Base-by-base conservation (phyloP, 1,140 invertebrate species). In the Argopecten irradians region DNA sequence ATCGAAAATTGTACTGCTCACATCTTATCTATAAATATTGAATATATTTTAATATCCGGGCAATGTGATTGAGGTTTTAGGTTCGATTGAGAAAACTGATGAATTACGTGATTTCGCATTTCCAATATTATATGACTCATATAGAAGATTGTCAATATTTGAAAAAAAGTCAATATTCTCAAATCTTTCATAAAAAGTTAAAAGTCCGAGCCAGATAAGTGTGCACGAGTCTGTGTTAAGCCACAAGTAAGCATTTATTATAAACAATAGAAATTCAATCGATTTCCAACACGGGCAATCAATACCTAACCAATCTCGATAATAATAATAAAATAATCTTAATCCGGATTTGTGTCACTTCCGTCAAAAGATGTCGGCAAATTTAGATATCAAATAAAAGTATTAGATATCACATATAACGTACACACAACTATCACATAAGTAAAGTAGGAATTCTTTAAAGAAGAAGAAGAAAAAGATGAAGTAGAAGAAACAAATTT, bases 1-100 rank as follows among this genome's bases (percentile, higher is more conserved):
- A n/a, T 71, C 55, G 55, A 46, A 46, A 28, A 71, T 71, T 71
- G 55, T n/a, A 16, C 2, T 71, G 55, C 28, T 71, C 55, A 71
- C 7, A 28, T 71, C 5, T n/a, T 71, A 71, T 71, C 28, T 71
- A 71, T 71, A 71, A 71, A 71, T 71, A 71, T 71, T 71, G 55
- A 71, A 71, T 71, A 71, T 71, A 71, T 71, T 71, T 71, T 71
- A 71, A 71, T 71, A 28, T 71, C 55, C 55, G 55, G 55, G 55
- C n/a, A 28, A 71, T 71, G 55, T 71, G 55, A n/a, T 71, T 71
- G 14, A 28, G 55, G 22, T 71, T 71, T 71, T 16, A 71, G n/a
- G 1, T 71, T 71, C 55, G 55, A 71, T 71, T 71, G 55, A 71
- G n/a, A 71, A n/a, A 71, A 28, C 22, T 71, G 55, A 71, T 71